Percentiles rank a stretch among this genome's conserved stretches.
Evolutionary conservation across 2,888 invertebrate species (phyloP).

Genomic region (Agrochola litura): DNA sequence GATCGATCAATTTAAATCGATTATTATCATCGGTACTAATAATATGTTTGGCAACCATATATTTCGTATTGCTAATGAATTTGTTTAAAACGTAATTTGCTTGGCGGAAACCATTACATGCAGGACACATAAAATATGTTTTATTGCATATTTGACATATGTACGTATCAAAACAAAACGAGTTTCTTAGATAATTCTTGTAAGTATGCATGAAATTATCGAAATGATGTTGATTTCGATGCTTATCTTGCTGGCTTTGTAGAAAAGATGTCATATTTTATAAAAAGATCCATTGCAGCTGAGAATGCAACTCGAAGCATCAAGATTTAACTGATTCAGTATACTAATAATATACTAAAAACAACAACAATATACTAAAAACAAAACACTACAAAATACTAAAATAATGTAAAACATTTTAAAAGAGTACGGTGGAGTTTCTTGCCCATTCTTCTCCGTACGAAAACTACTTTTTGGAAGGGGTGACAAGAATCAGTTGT

Average conservation of each 20-base stretch:
- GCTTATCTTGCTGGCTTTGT: background rate
- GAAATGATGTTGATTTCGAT: constrained; percentile 5
- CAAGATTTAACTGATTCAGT: background rate
- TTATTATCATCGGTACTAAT: constrained; percentile 38
- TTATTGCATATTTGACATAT: constrained; percentile 75
- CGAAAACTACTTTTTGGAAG: too few species aligned
- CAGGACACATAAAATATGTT: constrained; percentile 81
- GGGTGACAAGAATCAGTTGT: too few species aligned
- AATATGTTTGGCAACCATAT: constrained; percentile 53
- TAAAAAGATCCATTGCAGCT: background rate
- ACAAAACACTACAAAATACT: too few species aligned
- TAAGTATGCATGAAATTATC: constrained; percentile 16
- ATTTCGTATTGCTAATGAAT: constrained; percentile 71
- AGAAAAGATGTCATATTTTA: background rate
- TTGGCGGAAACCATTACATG: constrained; percentile 77
- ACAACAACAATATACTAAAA: too few species aligned
- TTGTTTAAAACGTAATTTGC: constrained; percentile 74
- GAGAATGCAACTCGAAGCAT: background rate
- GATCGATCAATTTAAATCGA: constrained; percentile 36
- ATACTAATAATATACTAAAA: too few species aligned
- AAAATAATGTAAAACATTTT: too few species aligned
- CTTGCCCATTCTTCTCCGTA: too few species aligned
- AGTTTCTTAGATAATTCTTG: constrained; percentile 54
- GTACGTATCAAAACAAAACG: constrained; percentile 62
- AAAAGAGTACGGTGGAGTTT: too few species aligned